These are phyloP conservation scores for Aramus guarauna DNA, from an alignment of 2,113 vertebrate species.

Conservation along the genomic window DNA sequence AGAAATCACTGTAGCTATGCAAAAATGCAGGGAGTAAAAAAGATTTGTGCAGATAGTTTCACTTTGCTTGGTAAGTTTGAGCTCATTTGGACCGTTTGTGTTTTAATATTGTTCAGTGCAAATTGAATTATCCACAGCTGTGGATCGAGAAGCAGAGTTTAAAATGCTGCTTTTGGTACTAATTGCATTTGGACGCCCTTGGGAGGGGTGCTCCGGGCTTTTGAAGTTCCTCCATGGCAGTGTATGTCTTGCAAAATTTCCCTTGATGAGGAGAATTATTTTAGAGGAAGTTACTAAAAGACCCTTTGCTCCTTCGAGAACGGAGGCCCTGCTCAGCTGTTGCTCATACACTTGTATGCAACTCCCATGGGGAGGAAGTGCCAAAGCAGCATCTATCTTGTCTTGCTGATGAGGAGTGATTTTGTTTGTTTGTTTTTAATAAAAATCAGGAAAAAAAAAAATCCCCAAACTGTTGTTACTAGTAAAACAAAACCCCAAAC, in stretches of 20 bases:
- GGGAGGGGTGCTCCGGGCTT: not conserved
- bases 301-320: not conserved
- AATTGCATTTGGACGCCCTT: not conserved
- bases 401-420: not conserved
- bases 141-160: not conserved
- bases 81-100: not conserved
- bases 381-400: not conserved
- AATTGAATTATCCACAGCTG: not conserved
- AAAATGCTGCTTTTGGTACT: not conserved
- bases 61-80: not conserved
- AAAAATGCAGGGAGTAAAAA: not conserved
- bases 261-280: not conserved
- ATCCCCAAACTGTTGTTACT: not conserved
- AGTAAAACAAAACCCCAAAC: not conserved
- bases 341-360: not conserved
- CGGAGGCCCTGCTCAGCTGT: not conserved
- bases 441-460: not conserved
- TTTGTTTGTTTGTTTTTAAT: not conserved
- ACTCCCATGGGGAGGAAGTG: not conserved
- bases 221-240: not conserved
- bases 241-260: not conserved
- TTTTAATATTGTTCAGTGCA: not conserved
- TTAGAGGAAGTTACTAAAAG: not conserved
- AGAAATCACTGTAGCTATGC: not conserved
- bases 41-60: not conserved